Conservation (phyloP, 2,113 vertebrate species). For the Gymnobelideus leadbeateri region DNA sequence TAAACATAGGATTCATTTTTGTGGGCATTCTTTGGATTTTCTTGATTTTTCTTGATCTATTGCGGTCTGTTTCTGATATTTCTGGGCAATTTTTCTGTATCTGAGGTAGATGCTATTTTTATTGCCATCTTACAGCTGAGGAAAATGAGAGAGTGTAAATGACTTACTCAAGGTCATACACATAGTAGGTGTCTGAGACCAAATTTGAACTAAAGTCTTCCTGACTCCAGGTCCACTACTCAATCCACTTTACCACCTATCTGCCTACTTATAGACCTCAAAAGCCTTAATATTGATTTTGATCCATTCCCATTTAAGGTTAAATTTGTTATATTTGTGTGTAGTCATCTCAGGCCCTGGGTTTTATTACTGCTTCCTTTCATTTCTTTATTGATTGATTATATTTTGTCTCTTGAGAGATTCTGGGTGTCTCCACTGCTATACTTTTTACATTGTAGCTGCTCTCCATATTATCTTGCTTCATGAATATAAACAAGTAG, state of each 20-base stretch:
- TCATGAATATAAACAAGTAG: neutral
- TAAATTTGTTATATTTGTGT: neutral
- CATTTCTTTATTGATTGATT: neutral
- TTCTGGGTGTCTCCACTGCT: neutral
- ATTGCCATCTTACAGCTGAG: neutral
- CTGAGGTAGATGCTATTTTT: neutral
- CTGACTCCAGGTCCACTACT: neutral
- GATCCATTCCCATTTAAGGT: neutral
- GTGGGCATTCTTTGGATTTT: neutral
- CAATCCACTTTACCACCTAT: neutral
- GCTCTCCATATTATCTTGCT: neutral
- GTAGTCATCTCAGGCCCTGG: neutral
- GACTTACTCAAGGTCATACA: neutral
- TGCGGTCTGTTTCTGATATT: neutral
- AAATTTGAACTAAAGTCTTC: neutral
- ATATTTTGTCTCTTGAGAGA: neutral
- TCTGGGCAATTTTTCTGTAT: neutral
- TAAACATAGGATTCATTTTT: neutral
- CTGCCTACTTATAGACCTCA: neutral
- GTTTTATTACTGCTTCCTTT: neutral
- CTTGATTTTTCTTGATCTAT: neutral
- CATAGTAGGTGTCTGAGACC: neutral
- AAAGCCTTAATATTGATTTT: neutral
- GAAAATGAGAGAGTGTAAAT: neutral
- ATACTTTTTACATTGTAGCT: neutral